A percentile compares a stretch with the other conserved stretches of the same genome.
Evolutionary conservation across 1,140 invertebrate species (phyloP).

Genomic region (Nasonia vitripennis): DNA sequence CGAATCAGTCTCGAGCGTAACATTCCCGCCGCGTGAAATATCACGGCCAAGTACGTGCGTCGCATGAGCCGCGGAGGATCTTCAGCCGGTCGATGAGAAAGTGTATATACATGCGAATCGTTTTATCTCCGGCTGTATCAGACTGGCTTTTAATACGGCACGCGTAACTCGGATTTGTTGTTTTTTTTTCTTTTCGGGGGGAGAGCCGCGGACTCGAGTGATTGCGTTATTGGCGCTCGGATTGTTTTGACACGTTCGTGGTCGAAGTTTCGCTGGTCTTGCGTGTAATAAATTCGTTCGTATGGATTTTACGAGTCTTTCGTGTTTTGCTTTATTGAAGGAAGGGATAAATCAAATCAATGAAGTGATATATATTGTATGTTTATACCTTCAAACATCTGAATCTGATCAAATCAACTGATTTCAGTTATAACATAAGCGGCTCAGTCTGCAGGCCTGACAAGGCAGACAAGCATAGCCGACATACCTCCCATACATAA

Average conservation of each 20-base stretch:
- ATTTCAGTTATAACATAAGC: too few species aligned
- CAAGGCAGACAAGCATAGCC: too few species aligned
- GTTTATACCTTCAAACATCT: too few species aligned
- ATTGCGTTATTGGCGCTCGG: background rate
- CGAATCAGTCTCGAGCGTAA: constrained; percentile 1
- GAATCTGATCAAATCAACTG: too few species aligned
- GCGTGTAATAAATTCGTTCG: too few species aligned
- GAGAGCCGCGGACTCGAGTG: background rate
- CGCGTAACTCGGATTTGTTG: background rate
- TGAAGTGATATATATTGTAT: too few species aligned
- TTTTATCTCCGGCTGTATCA: background rate
- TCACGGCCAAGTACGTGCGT: constrained; percentile 35
- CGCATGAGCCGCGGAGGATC: background rate
- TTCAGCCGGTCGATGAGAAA: background rate
- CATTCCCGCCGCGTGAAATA: constrained; percentile 31
- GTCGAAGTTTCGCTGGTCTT: too few species aligned
- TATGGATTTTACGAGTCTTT: too few species aligned
- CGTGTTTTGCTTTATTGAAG: too few species aligned
- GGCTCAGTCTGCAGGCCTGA: too few species aligned
- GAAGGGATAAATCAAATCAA: too few species aligned
- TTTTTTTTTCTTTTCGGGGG: background rate
- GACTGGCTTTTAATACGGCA: background rate
- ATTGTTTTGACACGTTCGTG: background rate
- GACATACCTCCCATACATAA: too few species aligned
- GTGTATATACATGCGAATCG: background rate